phyloP scores from a whole-genome alignment of 2,797 vertebrate genomes.

The Sciurus vulgaris region DNA sequence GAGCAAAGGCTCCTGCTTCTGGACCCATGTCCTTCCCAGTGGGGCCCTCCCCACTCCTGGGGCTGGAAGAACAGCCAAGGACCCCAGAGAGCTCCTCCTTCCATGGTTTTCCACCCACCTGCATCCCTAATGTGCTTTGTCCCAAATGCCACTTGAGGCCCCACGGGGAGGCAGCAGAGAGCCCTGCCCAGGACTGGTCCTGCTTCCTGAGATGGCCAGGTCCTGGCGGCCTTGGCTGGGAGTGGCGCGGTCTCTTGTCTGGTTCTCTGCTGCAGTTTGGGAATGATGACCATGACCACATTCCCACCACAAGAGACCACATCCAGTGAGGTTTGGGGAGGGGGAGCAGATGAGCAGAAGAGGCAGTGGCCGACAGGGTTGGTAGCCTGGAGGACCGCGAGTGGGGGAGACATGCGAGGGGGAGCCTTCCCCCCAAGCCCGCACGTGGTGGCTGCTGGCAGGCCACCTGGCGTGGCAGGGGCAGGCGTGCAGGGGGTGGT shows the following conservation, averaged over 20 bases:
- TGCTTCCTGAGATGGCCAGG: background rate
- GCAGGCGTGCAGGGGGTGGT: background rate
- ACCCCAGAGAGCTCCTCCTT: too few species aligned
- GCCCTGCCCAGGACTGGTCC: background rate
- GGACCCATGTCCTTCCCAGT: background rate
- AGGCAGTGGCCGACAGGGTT: background rate
- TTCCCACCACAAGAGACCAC: background rate
- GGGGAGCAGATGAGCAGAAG: background rate
- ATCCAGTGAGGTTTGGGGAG: background rate
- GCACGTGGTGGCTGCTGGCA: background rate
- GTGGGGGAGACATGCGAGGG: background rate
- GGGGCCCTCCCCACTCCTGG: too few species aligned
- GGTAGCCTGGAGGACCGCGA: background rate
- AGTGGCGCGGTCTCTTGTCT: background rate
- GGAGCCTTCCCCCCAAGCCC: background rate
- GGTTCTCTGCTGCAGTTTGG: background rate
- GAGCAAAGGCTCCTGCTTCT: background rate
- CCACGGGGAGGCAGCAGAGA: background rate
- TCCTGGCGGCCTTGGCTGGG: background rate
- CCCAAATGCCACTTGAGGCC: background rate
- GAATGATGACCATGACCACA: background rate
- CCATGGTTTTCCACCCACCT: background rate
- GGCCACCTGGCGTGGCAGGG: background rate
- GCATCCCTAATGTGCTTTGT: background rate
- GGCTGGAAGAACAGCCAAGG: background rate